Base-by-base conservation (phyloP, 2,113 vertebrate genomes). In the Pao palembangensis region DNA sequence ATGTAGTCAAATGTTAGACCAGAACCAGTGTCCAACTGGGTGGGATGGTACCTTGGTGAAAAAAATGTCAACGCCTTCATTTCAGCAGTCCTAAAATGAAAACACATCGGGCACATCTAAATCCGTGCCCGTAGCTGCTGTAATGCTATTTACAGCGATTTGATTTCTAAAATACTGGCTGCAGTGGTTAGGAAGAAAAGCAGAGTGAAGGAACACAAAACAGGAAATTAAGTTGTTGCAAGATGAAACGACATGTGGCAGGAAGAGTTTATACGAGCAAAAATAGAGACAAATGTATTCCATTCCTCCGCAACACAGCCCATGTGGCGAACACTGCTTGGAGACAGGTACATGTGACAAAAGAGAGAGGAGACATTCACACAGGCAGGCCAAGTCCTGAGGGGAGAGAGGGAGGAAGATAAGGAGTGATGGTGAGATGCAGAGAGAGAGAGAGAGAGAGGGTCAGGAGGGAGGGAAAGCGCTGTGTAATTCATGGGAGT, bases 401-500 rank as follows among this genome's bases (percentile, higher is more conserved):
- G 28, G 77, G 61, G 55, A 63, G 49, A 63, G 46, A 44, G 43
- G 20, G 57, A 64, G 53, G 12, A 50, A 58, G 56, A 64, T 69
- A 54, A 59, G 67, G 55, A 80, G 43, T 4, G 18, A 61, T 57
- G 54, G 51, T 53, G 51, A 64, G 73, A 70, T 67, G 61, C 44
- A 57, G 17, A 55, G 62, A 64, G 46, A 50, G 52, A 44, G 69
- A 59, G 42, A 51, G 58, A 62, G 38, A 43, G 46, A 44, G 43
- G 18, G 57, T 57, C 50, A 12, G 51, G 58, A 47, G 61, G 19
- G 51, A 13, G 20, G 63, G 44, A 14, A 64, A 63, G 65, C 20
- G 1, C 41, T n/a, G 49, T 77, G 81, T 87, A 84, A 88, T 88
- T 85, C 84, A 88, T 85, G 75, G 75, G 58, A 80, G 71, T 73